Evolutionary conservation across 1,140 invertebrate species (phyloP).

Genomic region (Sinonovacula constricta): DNA sequence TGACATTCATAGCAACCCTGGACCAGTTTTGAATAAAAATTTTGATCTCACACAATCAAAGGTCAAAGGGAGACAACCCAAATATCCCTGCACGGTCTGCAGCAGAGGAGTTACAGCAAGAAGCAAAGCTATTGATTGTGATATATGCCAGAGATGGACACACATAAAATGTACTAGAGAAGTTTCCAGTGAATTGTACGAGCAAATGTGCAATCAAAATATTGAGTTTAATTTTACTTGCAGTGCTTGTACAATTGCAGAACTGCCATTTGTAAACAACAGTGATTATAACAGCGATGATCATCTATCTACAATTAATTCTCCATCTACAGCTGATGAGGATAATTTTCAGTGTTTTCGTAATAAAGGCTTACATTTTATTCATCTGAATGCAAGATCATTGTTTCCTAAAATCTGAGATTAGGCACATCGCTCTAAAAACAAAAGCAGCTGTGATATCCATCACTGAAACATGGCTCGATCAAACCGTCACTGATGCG

Average conservation of each 20-base stretch:
- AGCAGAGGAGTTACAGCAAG: not conserved
- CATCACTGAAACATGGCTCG: not conserved
- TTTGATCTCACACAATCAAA: not conserved
- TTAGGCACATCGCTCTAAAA: constrained; percentile 2
- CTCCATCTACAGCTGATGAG: not conserved
- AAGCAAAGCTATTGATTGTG: constrained; percentile 1
- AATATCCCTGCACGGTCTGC: not conserved
- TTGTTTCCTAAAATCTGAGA: constrained; percentile 1
- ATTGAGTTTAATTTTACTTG: constrained; percentile 1
- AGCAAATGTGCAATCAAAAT: not conserved
- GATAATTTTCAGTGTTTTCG: constrained; percentile 19
- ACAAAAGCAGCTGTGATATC: constrained; percentile 14
- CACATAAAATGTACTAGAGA: constrained; percentile 1
- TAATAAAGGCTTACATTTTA: not conserved
- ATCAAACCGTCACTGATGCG: not conserved
- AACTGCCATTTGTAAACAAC: not conserved
- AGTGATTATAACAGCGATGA: not conserved
- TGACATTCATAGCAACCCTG: not conserved
- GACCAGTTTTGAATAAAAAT: no score
- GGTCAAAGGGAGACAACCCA: not conserved
- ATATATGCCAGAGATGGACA: not conserved
- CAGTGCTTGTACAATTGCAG: not conserved
- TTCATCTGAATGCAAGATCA: constrained; percentile 6
- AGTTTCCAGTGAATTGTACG: not conserved
- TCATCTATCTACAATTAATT: not conserved